Base-by-base conservation (phyloP, 2,797 vertebrate species). In the Phrynocephalus vlangalii region DNA sequence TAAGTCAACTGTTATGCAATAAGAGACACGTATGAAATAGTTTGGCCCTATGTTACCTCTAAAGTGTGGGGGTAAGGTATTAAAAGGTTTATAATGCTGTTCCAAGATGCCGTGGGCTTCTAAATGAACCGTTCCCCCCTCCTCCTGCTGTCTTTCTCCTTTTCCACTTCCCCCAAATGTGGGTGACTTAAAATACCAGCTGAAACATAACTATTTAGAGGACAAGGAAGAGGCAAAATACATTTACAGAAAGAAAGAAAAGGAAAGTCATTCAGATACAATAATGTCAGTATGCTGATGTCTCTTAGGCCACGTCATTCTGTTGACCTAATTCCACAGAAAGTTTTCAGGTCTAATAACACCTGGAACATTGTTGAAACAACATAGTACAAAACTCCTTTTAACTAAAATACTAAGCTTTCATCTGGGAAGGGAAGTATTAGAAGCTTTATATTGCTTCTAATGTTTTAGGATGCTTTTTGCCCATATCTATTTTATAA, bases 311-410 rank as follows among this genome's bases (percentile, higher is more conserved):
- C 52, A 86, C 81, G 38, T 26, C 30, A 66, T 86, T 75, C 56
- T 56, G 56, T 38, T 88, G 78, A 77, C 72, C 71, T 76, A 82
- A 81, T 82, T 82, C 71, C 24, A 56, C 24, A 28, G 77, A 81
- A 60, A 30, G 72, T 75, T 85, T 63, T 75, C 81, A 72, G 15
- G 11, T 82, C 26, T 81, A 77, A 68, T 30, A 81, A 52, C 44
- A 60, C 72, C 30, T 15, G 77, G n/a, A 44, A 38, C 18, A 22
- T 72, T 67, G 72, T 15, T 80, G 67, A 52, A 66, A 50, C n/a
- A 30, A 75, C 71, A 30, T 85, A 33, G 6, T 84, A 13, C 28
- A 38, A 88, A 70, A 7, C 26, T 18, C 52, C 30, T 26, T 26
- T 78, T 52, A 67, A 73, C 24, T 85, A 9, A 73, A 85, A 68